Base-by-base conservation (phyloP, 2,888 invertebrate species). In the Tinea pellionella region DNA sequence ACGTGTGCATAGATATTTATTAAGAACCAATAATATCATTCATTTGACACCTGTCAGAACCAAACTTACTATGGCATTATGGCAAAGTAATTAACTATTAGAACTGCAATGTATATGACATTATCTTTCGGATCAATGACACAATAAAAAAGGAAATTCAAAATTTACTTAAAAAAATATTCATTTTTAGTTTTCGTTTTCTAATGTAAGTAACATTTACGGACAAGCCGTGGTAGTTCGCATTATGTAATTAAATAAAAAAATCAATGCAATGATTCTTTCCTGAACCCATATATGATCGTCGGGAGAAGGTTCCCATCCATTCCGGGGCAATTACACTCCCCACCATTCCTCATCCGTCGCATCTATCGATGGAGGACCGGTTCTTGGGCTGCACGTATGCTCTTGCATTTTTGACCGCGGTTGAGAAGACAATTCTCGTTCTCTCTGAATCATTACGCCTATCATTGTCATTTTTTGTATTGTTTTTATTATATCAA, bases 321-420 rank as follows among this genome's bases (percentile, higher is more conserved):
- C 47, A 47, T 47, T 13, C 15, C 16, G 16, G 2, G 13, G 15
- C 47, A 47, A 47, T 47, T 47, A 47, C 47, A 47, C 16, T 47
- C 47, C 47, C 47, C 47, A 4, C 47, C 15, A 15, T 15, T 47
- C 15, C 47, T 15, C 47, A 16, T 16, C 15, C 47, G 16, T 47
- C 15, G 47, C 37, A 47, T n/a, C 47, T 47, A 37, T 37, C 37
- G 37, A 37, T 6, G 37, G 47, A 47, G 42, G 16, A 47, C 47
- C 47, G 47, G 47, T 47, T 47, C 16, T n/a, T 37, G 37, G 47
- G 47, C 47, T 47, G 47, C 47, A 41, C 41, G 41, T 41, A 47
- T 47, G 15, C 47, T 47, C 47, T 47, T 47, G 47, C 13, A 15
- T 47, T 47, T 47, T 15, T 47, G 47, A 47, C 47, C 47, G 47